Evolutionary conservation across 2,797 vertebrate species (phyloP).

Genomic region (Eremophila alpestris): DNA sequence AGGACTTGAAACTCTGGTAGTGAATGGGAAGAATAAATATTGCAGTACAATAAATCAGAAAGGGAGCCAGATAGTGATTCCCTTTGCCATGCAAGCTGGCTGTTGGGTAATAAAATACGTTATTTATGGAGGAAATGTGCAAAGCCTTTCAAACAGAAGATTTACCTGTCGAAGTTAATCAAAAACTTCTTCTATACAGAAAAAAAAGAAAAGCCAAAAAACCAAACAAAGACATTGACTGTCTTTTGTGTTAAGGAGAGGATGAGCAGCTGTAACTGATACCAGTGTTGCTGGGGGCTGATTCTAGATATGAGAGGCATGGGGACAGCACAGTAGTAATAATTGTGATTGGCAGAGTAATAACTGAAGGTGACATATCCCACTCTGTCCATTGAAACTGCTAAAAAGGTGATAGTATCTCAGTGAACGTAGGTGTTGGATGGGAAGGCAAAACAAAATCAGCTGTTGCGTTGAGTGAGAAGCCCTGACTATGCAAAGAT

Average conservation of each 20-base stretch:
- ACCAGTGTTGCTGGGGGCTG: not conserved
- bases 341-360: not conserved
- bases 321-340: not conserved
- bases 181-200: not conserved
- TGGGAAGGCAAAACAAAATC: not conserved
- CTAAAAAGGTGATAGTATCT: not conserved
- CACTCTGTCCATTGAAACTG: not conserved
- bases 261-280: not conserved
- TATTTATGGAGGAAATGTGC: not conserved
- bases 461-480: not conserved
- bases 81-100: not conserved
- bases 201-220: not conserved
- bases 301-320: not conserved
- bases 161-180: not conserved
- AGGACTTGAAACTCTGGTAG: not conserved
- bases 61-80: not conserved
- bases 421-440: not conserved
- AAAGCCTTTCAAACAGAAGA: not conserved
- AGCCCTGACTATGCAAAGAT: accelerated
- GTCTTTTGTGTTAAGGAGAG: not conserved
- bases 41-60: not conserved
- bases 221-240: not conserved
- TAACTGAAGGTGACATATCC: not conserved
- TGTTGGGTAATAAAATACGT: not conserved
- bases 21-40: not conserved